Base-by-base conservation (phyloP, 2,888 invertebrate species). In the Clusia tigrina region DNA sequence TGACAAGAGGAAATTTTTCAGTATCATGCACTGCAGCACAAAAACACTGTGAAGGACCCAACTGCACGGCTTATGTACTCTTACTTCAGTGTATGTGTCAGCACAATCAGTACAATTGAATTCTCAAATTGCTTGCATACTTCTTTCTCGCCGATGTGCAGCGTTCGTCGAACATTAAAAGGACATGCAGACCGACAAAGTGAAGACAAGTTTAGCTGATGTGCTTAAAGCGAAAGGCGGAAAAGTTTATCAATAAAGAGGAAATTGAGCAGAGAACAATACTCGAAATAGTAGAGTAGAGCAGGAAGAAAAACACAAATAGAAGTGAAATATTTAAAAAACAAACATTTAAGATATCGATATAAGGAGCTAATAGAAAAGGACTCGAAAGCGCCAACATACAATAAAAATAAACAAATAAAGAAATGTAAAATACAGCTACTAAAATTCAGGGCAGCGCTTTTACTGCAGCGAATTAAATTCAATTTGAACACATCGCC, bases 231-330 rank as follows among this genome's bases (percentile, higher is more conserved):
- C 6, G 5, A n/a, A n/a, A n/a, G n/a, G 2, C 22, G 48, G 5
- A 48, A 48, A 48, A 48, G 48, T 48, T 48, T 48, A 48, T 48
- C 48, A 48, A 48, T 48, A 48, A 48, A 48, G 48, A 48, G 42
- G 12, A 42, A 42, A 42, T 42, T 17, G 42, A 10, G n/a, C 42
- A 42, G 42, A 10, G 42, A 42, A 42, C 42, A 42, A 42, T 42
- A 17, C 42, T n/a, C n/a, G 42, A n/a, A 6, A 15, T 17, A 42
- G 2, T n/a, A 17, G n/a, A 42, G 42, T 17, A 5, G n/a, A 42
- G 42, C 42, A 42, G 10, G 15, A 42, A 12, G 12, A 42, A 17
- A 10, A 42, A 42, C 6, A 15, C 10, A n/a, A 42, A n/a, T 42
- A 10, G n/a, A 42, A 42, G 42, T 42, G 42, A 15, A 42, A 17